Evolutionary conservation across 2,113 vertebrate species (phyloP), one percentile per base, ranked within the genome.

Genomic region (Sorex araneus): DNA sequence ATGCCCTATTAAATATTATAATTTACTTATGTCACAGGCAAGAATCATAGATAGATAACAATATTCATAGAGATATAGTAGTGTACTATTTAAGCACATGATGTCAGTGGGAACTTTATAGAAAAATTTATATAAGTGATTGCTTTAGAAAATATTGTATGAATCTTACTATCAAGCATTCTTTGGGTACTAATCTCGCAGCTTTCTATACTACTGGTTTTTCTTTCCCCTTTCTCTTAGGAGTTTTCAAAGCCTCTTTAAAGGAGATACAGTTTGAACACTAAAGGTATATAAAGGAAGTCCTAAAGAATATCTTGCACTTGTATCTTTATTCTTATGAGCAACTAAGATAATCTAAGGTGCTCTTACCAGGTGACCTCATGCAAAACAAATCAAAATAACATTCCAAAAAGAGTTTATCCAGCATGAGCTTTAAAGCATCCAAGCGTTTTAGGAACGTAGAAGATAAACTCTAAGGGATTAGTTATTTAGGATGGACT

Each of bases 331-430:
- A 87, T 32, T 94, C 45, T 81, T 47, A 28, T 92, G 76, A 94
- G 96, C 84, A 94, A 36, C 67, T 91, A 70, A 92, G 79, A 89
- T 79, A 94, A 86, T 79, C 75, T 96, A 87, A 94, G 90, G 93
- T 92, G 90, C 69, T 96, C 91, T 96, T 85, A 97, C 96, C 88
- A 94, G 94, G 97, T 95, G 95, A 93, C 95, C 86, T 97, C 98
- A 98, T 98, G 98, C 98, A 97, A 95, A 95, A 94, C 0, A 95
- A 94, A 86, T 63, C 94, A 96, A 96, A 79, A 50, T 25, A 90
- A 94, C 3, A 36, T 93, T 95, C 94, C 91, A 95, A 70, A 70
- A 92, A 95, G 96, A 97, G 97, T 97, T 97, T 97, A 97, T 97
- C 97, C 89, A 71, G 82, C 94, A 57, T 64, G 91, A 96, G 74